Evolutionary conservation across 2,888 invertebrate genomes (phyloP).

Genomic region (Stenotaenia linearis): DNA sequence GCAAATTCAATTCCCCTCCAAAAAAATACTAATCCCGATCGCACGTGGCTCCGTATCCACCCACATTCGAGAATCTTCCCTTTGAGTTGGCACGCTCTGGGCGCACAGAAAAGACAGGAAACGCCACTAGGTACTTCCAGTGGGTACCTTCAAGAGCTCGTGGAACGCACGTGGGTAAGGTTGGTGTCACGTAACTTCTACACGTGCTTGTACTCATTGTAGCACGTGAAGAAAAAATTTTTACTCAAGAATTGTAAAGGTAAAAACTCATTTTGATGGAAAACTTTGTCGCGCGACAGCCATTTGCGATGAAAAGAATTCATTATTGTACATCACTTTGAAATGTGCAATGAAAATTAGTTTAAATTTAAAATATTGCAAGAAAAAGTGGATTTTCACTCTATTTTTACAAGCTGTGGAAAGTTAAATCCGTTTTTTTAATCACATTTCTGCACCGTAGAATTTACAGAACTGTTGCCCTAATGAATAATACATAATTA

Average conservation of each 20-base stretch:
- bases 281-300: too few relatives aligned
- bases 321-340: too few relatives aligned
- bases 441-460: too few relatives aligned
- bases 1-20: not conserved
- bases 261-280: too few relatives aligned
- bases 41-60: slow-evolving; percentile 2
- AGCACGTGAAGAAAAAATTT: not conserved
- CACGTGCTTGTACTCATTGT: not conserved
- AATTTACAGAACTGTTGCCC: too few relatives aligned
- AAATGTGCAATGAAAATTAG: too few relatives aligned
- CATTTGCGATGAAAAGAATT: too few relatives aligned
- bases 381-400: too few relatives aligned
- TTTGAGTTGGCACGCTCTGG: not conserved
- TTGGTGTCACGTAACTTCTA: not conserved
- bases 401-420: too few relatives aligned
- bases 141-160: not conserved
- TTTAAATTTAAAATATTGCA: too few relatives aligned
- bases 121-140: slow-evolving; percentile 7
- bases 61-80: not conserved
- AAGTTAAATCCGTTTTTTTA: too few relatives aligned
- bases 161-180: not conserved
- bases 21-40: not conserved
- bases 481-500: too few relatives aligned
- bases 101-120: slow-evolving; percentile 10
- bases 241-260: not conserved